A percentile compares a stretch with the other conserved stretches of the same genome.
Conservation (phyloP, 2,797 vertebrate species). For the Scyliorhinus canicula region DNA sequence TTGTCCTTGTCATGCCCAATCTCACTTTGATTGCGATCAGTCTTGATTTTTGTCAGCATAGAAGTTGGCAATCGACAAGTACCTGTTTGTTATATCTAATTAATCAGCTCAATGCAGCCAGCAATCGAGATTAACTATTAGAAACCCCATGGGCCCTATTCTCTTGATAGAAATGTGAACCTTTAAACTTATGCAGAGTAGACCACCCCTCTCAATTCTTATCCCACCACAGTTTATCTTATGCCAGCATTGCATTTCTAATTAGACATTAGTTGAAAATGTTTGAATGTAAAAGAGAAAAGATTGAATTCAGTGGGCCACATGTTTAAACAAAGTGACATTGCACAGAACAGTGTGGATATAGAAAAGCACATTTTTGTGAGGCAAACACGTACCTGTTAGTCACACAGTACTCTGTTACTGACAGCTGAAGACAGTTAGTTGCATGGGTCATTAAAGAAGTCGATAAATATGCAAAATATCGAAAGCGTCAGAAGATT, state of each 20-base stretch:
- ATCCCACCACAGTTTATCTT: background rate
- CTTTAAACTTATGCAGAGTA: background rate
- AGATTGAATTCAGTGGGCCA: background rate
- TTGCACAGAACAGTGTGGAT: background rate
- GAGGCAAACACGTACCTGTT: background rate
- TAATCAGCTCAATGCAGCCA: conserved; percentile 13
- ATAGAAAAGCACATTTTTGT: background rate
- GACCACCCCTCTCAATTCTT: no score
- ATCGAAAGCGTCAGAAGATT: background rate
- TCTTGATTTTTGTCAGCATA: conserved; percentile 7
- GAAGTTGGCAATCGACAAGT: background rate
- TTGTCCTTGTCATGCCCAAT: conserved; percentile 2
- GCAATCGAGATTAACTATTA: conserved; percentile 12
- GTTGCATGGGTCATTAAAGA: background rate
- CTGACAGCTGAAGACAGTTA: background rate
- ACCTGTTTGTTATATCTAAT: conserved; percentile 17
- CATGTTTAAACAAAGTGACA: background rate
- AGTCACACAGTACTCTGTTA: background rate
- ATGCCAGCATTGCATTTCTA: background rate
- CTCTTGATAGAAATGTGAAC: background rate
- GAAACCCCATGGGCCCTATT: background rate
- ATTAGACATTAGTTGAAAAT: conserved; percentile 11
- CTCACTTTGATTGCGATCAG: conserved; percentile 27
- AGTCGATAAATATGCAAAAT: conserved; percentile 6
- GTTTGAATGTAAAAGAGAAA: background rate